Base-by-base conservation (phyloP, 2,113 vertebrate species). In the Ploceus nigricollis region DNA sequence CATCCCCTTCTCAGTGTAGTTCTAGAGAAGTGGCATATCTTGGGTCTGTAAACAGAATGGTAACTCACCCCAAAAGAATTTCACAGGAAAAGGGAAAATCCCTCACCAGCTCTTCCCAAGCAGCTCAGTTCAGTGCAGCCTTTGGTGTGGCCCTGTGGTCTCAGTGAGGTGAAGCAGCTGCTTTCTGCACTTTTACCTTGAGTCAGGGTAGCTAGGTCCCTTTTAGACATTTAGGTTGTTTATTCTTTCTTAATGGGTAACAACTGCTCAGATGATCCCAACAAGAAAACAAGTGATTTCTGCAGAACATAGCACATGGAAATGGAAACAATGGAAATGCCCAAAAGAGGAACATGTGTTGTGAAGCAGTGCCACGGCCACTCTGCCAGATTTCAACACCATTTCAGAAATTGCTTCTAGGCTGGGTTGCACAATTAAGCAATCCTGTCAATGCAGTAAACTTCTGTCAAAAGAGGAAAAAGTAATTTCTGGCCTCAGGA, bases 291-390 rank as follows among this genome's bases (percentile, higher is more conserved):
- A 6, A 56, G 28, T 30, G 51, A 40, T 33, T 63, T 80, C 50
- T 1, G 8, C 40, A 69, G 63, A 60, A 21, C 6, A 9, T 2
- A 53, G 50, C 25, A 31, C 0, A 0, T 51, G 40, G 48, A 60
- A 75, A 13, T 12, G 31, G 57, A 71, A 79, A 42, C 31, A 27
- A 13, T 12, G 44, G 56, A 63, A 79, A 42, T 7, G 47, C 22
- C 54, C 39, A n/a, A 15, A 42, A 39, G 54, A 66, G 53, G 33
- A 50, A 9, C 7, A 30, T 1, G 0, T 33, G 15, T 7, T 57
- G 64, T 37, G 50, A 72, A 60, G 69, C 60, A 13, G 37, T 28
- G 82, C 57, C 82, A 35, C 0, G 0, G 47, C 42, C 1, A 1
- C 50, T 48, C 60, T 73, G 37, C 31, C 56, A 42, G 35, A 68